phyloP scores from a whole-genome alignment of 2,113 vertebrate genomes.

The Cephalopterus ornatus region DNA sequence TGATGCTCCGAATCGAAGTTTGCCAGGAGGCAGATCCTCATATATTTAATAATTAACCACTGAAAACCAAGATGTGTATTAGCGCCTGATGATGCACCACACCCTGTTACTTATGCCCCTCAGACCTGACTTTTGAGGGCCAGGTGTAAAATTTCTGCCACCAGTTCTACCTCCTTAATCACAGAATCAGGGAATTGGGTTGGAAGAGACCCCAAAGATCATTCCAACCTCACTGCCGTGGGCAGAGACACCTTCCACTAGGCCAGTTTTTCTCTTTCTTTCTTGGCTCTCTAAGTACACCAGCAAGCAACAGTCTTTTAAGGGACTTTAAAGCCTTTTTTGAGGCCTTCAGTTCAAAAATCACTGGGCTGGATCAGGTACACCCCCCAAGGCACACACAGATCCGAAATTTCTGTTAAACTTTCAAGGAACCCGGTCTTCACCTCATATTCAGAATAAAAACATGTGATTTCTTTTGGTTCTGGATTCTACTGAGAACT shows the following conservation, averaged over 20 bases:
- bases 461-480: neutral
- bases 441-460: neutral
- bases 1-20: neutral
- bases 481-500: neutral
- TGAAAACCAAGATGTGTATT: neutral
- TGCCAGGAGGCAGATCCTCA: neutral
- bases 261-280: neutral
- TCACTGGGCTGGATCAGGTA: neutral
- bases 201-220: neutral
- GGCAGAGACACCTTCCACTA: neutral
- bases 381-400: neutral
- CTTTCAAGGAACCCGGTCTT: neutral
- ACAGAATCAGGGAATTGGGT: neutral
- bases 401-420: neutral
- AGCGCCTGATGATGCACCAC: accelerated
- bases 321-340: neutral
- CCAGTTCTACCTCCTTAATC: neutral
- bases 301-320: neutral
- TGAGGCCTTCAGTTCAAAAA: neutral
- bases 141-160: neutral
- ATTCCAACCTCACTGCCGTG: neutral
- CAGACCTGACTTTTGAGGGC: neutral
- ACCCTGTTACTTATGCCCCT: accelerated
- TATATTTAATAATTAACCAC: neutral
- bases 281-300: no score